These are phyloP conservation scores for Ferrisia virgata DNA, from an alignment of 2,888 invertebrate genomes.

Conservation along the genomic window DNA sequence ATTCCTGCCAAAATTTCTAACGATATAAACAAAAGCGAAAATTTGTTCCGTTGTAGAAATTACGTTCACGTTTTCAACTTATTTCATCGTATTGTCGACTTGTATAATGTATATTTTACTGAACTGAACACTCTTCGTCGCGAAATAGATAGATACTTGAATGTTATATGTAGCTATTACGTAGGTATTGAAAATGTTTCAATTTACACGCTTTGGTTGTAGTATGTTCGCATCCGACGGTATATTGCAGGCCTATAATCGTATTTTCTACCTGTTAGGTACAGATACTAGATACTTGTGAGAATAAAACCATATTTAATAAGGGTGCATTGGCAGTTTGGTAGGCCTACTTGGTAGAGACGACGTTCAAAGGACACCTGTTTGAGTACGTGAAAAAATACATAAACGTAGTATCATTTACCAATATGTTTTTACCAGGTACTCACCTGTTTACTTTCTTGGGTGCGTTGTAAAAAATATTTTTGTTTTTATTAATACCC, in stretches of 20 bases:
- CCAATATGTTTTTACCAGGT: not conserved
- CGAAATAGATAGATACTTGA: not conserved
- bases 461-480: not conserved
- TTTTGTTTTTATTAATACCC: not conserved
- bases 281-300: not conserved
- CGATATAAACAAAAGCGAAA: not conserved
- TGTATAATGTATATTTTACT: too few relatives aligned
- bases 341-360: too few relatives aligned
- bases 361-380: not conserved
- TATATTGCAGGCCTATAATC: not conserved
- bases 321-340: not conserved
- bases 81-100: not conserved
- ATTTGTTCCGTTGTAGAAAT: not conserved
- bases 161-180: not conserved
- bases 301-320: not conserved
- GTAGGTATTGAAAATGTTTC: not conserved
- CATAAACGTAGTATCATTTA: not conserved
- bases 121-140: too few relatives aligned
- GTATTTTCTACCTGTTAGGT: not conserved
- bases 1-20: not conserved
- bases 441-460: not conserved
- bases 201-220: not conserved
- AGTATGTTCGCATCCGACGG: not conserved
- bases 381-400: not conserved
- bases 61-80: not conserved